Evolutionary conservation across 2,888 invertebrate species (phyloP), one percentile per base, ranked within the genome.

Genomic region (Exephanes ischioxanthus): DNA sequence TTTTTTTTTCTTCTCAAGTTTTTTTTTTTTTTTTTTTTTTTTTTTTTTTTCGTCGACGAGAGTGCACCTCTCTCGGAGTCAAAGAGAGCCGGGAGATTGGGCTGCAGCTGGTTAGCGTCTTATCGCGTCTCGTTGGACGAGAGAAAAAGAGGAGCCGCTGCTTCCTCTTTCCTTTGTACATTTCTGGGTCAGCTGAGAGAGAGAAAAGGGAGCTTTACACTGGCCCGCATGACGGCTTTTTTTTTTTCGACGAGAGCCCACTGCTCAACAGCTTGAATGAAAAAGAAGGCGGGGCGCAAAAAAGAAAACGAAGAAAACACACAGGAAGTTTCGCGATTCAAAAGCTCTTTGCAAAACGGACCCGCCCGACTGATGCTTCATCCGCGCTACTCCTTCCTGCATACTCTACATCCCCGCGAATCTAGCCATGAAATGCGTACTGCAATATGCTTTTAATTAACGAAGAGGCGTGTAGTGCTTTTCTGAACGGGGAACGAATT

Each of bases 151-250:
- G 14, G 67, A 45, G 45, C 45, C 16, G 58, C 67, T 30, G 48
- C 63, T 72, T 51, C 48, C 45, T 14, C 26, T 26, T 26, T 45
- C 78, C 76, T 83, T 85, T 83, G 83, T 83, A 76, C 53, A 80
- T 83, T 85, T 85, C 83, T 85, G 80, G 85, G 85, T 85, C 85
- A 85, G 75, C 48, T 58, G 66, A 71, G 76, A 71, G 58, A 71
- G 58, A 78, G 48, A 33, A 77, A 63, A 61, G 73, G 48, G 61
- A 68, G 70, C 83, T 83, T 45, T 80, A 63, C 76, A 76, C 80
- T 22, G 72, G 72, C 67, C 79, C 61, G 55, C 71, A 71, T 53
- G 26, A 70, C 41, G 45, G 37, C 78, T 71, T 76, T 77, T 76
- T 71, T 61, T 77, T 76, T 71, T 61, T 77, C 53, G 26, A 45